Evolutionary conservation across 2,113 vertebrate genomes (phyloP).

Genomic region (Leiothrix lutea): DNA sequence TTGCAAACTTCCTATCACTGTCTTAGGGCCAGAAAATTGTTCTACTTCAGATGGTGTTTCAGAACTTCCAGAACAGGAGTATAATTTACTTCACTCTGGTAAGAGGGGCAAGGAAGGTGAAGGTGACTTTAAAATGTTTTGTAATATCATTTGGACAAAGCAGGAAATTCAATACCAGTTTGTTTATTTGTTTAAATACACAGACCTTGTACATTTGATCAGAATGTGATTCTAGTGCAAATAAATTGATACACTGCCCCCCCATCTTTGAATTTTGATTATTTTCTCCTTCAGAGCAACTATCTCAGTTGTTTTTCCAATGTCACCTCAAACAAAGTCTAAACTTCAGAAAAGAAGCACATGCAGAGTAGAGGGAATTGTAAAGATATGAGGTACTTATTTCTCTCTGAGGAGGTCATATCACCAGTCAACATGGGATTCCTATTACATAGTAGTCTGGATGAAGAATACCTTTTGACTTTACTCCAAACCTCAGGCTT

Average conservation of each 20-base stretch:
- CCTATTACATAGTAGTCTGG: neutral
- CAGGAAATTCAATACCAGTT: neutral
- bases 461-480: conserved; percentile 22
- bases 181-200: neutral
- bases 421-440: neutral
- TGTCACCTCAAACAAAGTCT: neutral
- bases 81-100: neutral
- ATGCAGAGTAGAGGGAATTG: neutral
- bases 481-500: neutral
- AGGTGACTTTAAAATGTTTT: neutral
- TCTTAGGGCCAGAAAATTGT: neutral
- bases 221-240: neutral
- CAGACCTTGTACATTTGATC: neutral
- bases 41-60: neutral
- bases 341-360: neutral
- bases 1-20: neutral
- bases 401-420: neutral
- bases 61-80: neutral
- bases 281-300: neutral
- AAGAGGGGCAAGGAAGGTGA: neutral
- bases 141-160: neutral
- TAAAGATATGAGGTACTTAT: neutral
- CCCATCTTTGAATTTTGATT: neutral
- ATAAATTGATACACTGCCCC: neutral
- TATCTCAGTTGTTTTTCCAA: neutral